Conservation (phyloP, 2,888 invertebrate genomes). For the Ormyrus thymus region DNA sequence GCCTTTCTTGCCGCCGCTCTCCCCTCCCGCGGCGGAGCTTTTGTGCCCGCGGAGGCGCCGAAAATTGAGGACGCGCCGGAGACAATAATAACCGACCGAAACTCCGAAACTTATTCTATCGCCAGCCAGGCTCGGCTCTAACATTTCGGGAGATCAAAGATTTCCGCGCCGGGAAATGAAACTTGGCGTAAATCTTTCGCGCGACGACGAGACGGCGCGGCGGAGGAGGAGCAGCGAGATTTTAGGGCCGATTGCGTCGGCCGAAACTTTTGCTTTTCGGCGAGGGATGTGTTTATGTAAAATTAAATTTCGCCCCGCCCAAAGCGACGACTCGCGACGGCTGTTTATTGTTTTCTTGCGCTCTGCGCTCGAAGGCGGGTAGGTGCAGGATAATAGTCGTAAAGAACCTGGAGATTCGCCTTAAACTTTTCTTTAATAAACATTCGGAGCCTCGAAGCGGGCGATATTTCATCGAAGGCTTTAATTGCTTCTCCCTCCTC, state of each 20-base stretch:
- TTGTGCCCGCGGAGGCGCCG: not conserved
- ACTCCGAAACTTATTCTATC: conserved; percentile 40
- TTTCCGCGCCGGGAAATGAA: conserved; percentile 45
- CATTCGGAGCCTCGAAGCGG: not conserved
- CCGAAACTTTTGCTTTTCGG: conserved; percentile 33
- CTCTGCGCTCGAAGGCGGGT: not conserved
- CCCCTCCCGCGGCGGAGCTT: not conserved
- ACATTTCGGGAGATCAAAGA: conserved; percentile 42
- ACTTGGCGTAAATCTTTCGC: conserved; percentile 53
- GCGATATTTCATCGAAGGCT: not conserved
- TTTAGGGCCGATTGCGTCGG: conserved; percentile 39
- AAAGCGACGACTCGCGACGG: not conserved
- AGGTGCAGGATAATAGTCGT: conserved; percentile 14
- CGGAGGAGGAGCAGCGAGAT: not conserved
- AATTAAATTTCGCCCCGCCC: conserved; percentile 36
- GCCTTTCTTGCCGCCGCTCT: conserved; percentile 21
- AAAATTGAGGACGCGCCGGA: not conserved
- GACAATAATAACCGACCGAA: conserved; percentile 32
- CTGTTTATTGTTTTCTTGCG: conserved; percentile 35
- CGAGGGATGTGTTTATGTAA: conserved; percentile 37
- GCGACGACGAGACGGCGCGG: conserved; percentile 21
- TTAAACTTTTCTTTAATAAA: conserved; percentile 29
- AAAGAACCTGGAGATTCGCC: conserved; percentile 12
- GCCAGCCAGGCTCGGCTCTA: too few relatives aligned
- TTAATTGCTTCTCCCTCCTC: not conserved